Percentiles rank a stretch among this genome's conserved stretches.
These are phyloP conservation scores for Pimephales promelas DNA, from an alignment of 2,113 vertebrate genomes.

Conservation along the genomic window DNA sequence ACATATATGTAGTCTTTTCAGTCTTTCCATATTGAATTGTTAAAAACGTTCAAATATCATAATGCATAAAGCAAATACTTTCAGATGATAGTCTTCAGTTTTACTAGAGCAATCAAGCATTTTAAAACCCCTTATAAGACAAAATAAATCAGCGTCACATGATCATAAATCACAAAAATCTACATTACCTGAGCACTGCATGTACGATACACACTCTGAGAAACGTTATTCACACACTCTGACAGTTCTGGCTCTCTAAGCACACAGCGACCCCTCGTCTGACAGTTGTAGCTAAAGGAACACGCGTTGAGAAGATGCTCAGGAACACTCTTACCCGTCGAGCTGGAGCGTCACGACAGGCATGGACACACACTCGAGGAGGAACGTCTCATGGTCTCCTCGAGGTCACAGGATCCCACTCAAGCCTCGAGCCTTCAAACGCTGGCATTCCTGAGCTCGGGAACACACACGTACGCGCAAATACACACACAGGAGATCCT, in stretches of 20 bases:
- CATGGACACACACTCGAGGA: constrained; percentile 13
- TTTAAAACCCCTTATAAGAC: not conserved
- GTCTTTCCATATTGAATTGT: too few relatives aligned
- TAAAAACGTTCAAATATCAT: not conserved
- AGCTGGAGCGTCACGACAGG: constrained; percentile 58
- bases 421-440: constrained; percentile 3
- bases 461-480: not conserved
- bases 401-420: not conserved
- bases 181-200: not conserved
- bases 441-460: constrained; percentile 47
- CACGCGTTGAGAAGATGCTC: too few relatives aligned
- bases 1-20: too few relatives aligned
- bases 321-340: constrained; percentile 48
- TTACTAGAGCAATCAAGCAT: not conserved
- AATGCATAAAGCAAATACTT: not conserved
- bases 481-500: not conserved
- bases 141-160: not conserved
- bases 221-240: not conserved
- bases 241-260: too few relatives aligned
- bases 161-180: not conserved
- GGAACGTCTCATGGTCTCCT: not conserved
- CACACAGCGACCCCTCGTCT: too few relatives aligned
- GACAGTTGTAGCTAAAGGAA: not conserved
- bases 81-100: not conserved
- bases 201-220: not conserved